Evolutionary conservation across 2,888 invertebrate genomes (phyloP).

Genomic region (Pogonocherus hispidulus): DNA sequence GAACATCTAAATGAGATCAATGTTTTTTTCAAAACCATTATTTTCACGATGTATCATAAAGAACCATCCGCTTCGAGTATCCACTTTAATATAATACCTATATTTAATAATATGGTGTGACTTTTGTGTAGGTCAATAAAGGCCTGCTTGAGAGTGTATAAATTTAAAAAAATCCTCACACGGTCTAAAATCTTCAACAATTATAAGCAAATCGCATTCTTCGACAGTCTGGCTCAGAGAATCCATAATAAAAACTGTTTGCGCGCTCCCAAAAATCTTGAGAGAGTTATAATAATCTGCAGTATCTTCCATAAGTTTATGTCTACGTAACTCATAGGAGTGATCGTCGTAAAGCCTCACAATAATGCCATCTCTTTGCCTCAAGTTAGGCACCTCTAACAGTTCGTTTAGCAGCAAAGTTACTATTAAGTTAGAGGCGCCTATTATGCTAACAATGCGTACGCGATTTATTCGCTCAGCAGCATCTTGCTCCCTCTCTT

Average conservation of each 20-base stretch:
- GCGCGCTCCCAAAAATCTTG: slow-evolving; percentile 46
- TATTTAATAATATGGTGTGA: too few species aligned
- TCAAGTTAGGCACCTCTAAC: slow-evolving; percentile 52
- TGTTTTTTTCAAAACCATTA: too few species aligned
- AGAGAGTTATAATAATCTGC: slow-evolving; percentile 56
- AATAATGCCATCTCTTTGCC: slow-evolving; percentile 50
- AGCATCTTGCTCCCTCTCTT: slow-evolving; percentile 36
- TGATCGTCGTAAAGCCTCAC: slow-evolving; percentile 51
- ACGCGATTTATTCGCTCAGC: slow-evolving; percentile 28
- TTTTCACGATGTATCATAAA: too few species aligned
- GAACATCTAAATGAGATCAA: too few species aligned
- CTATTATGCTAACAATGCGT: slow-evolving; percentile 54
- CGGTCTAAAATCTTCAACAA: slow-evolving; percentile 68
- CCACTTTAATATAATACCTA: too few species aligned
- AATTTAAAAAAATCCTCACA: neutral
- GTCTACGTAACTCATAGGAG: slow-evolving; percentile 39
- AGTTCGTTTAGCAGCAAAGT: slow-evolving; percentile 59
- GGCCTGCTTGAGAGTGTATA: too few species aligned
- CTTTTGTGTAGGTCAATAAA: too few species aligned
- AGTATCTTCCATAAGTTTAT: slow-evolving; percentile 27
- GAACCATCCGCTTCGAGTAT: too few species aligned
- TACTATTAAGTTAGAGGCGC: slow-evolving; percentile 56
- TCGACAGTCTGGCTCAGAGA: slow-evolving; percentile 70
- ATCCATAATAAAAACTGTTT: slow-evolving; percentile 61
- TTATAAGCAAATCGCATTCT: slow-evolving; percentile 71